phyloP scores from a whole-genome alignment of 2,888 invertebrate species.

The Diploptera punctata region DNA sequence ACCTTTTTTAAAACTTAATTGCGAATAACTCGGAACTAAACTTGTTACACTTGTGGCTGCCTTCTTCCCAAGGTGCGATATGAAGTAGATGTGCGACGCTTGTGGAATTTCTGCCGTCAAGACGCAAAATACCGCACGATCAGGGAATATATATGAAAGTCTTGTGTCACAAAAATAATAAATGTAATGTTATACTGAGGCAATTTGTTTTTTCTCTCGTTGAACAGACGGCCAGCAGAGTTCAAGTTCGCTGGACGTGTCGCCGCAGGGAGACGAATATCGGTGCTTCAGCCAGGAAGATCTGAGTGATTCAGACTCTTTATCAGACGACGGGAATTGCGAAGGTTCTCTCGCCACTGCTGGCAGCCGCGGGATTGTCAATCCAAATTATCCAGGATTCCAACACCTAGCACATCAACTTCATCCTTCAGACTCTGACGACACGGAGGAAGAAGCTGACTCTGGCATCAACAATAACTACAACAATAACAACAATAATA shows the following conservation, averaged over 20 bases:
- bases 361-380: conserved; percentile 70
- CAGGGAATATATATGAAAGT: too few relatives aligned
- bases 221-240: conserved; percentile 54
- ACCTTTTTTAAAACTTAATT: too few relatives aligned
- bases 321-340: conserved; percentile 53
- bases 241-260: conserved; percentile 55
- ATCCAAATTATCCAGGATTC: conserved; percentile 85
- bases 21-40: too few relatives aligned
- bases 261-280: conserved; percentile 62
- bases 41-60: too few relatives aligned
- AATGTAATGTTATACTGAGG: too few relatives aligned
- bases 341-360: conserved; percentile 38
- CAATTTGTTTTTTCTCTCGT: too few relatives aligned
- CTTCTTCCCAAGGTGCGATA: too few relatives aligned
- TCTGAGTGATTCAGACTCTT: conserved; percentile 57
- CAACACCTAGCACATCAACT: conserved; percentile 80
- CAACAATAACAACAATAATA: conserved; percentile 52
- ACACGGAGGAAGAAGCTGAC: conserved; percentile 57
- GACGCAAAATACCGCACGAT: too few relatives aligned
- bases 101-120: too few relatives aligned
- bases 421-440: conserved; percentile 55
- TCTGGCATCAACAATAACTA: conserved; percentile 59
- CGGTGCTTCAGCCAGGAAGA: conserved; percentile 64
- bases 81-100: too few relatives aligned
- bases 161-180: too few relatives aligned